Percentiles rank a stretch among this genome's conserved stretches.
phyloP scores from a whole-genome alignment of 2,888 invertebrate species.

The Tinea semifulvella region DNA sequence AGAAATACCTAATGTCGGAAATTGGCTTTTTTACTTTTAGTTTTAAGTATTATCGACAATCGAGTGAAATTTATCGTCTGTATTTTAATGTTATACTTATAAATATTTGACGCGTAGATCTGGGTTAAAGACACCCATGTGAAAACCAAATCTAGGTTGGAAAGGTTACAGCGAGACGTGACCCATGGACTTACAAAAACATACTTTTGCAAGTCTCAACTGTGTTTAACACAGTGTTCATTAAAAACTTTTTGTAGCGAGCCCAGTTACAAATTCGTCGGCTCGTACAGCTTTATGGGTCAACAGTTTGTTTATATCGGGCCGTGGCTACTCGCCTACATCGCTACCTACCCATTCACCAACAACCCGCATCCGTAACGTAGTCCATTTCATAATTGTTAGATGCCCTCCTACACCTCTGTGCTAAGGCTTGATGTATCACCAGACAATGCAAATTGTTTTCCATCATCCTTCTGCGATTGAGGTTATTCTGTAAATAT shows the following conservation, averaged over 20 bases:
- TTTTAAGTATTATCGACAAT: no score
- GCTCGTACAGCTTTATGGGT: slow-evolving; percentile 49
- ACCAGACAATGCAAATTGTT: no score
- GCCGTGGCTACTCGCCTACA: slow-evolving; percentile 57
- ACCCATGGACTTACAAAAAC: slow-evolving; percentile 64
- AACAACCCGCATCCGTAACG: slow-evolving; percentile 31
- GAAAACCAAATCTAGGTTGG: slow-evolving; percentile 86
- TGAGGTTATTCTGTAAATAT: no score
- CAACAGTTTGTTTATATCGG: slow-evolving; percentile 47
- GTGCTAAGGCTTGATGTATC: slow-evolving; percentile 40
- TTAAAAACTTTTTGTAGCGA: slow-evolving; percentile 30
- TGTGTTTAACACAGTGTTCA: slow-evolving; percentile 36
- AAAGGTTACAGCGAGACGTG: slow-evolving; percentile 79
- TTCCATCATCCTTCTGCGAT: no score
- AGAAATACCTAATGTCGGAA: no score
- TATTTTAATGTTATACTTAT: slow-evolving; percentile 42
- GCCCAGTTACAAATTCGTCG: slow-evolving; percentile 27
- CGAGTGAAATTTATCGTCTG: no score
- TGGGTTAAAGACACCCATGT: slow-evolving; percentile 73
- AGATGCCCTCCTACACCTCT: slow-evolving; percentile 35
- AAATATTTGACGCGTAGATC: slow-evolving; percentile 34
- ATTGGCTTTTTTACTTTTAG: no score
- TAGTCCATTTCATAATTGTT: slow-evolving; percentile 41
- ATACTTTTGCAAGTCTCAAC: slow-evolving; percentile 36
- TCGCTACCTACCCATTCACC: slow-evolving; percentile 37